Evolutionary conservation across 2,888 invertebrate genomes (phyloP), one percentile per base, ranked within the genome.

Genomic region (Malachius bipustulatus): DNA sequence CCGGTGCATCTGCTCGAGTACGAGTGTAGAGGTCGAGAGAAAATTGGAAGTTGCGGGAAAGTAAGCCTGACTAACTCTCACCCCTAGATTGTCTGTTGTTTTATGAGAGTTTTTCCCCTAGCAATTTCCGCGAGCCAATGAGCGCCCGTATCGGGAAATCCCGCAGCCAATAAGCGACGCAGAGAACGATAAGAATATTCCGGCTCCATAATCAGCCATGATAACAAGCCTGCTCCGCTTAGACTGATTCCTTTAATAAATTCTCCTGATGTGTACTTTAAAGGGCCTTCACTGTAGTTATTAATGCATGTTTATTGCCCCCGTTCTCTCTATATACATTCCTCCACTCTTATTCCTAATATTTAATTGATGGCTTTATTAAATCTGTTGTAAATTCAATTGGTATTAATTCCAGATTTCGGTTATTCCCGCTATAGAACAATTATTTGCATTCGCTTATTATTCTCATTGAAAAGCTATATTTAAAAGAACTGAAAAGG

Each of bases 51-150:
- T 28, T 28, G 6, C 29, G 11, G 29, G 29, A 8, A 28, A n/a
- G 9, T 8, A 4, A 11, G 9, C 6, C 8, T 8, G 8, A 33
- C 30, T 10, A 26, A 34, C 27, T 19, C 24, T 16, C 27, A 13
- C 42, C 41, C 44, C 43, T 42, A 50, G 51, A 54, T 54, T 51
- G 54, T 48, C 50, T 50, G 49, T 47, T 51, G 54, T 55, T 55
- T 55, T 54, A 54, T 53, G 51, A 47, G 43, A 57, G 59, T 63
- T 59, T 58, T 51, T 52, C 62, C 66, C 63, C 62, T 57, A 59
- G 63, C 67, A 68, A 68, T 69, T 69, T 69, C 65, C 64, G 64
- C 64, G 57, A 55, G 56, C 70, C 70, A 71, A 71, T 71, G 42
- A 47, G 42, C 46, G 39, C 38, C 37, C 43, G 35, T 40, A 38